phyloP scores from a whole-genome alignment of 2,797 vertebrate species.

The Peromyscus nudipes region DNA sequence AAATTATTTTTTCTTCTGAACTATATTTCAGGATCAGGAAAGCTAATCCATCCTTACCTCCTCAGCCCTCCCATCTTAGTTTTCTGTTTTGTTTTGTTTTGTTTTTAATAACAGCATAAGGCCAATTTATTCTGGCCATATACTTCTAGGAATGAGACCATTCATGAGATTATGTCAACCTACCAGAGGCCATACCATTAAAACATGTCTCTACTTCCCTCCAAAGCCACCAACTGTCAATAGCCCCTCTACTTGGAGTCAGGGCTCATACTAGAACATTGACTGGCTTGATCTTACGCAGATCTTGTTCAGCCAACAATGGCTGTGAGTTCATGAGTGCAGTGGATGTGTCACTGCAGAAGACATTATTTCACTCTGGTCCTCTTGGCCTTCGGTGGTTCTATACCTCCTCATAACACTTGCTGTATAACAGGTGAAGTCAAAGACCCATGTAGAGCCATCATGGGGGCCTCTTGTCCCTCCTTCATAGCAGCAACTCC shows the following conservation, averaged over 20 bases:
- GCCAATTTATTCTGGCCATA: not conserved
- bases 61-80: not conserved
- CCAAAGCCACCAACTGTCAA: not conserved
- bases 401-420: not conserved
- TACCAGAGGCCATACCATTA: not conserved
- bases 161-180: not conserved
- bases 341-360: not conserved
- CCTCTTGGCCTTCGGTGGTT: not conserved
- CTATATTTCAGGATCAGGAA: slow-evolving; percentile 1
- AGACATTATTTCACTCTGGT: not conserved
- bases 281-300: not conserved
- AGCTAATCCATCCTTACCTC: not conserved
- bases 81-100: not conserved
- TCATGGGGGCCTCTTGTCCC: not conserved
- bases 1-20: slow-evolving; percentile 50
- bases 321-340: not conserved
- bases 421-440: not conserved
- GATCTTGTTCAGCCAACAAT: not conserved
- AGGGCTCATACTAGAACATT: too few relatives aligned
- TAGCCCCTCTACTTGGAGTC: not conserved
- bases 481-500: accelerated
- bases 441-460: not conserved
- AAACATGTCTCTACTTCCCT: not conserved
- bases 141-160: not conserved
- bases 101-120: not conserved